Evolutionary conservation across 2,888 invertebrate genomes (phyloP), one percentile per base, ranked within the genome.

Genomic region (Tolmerus cingulatus): DNA sequence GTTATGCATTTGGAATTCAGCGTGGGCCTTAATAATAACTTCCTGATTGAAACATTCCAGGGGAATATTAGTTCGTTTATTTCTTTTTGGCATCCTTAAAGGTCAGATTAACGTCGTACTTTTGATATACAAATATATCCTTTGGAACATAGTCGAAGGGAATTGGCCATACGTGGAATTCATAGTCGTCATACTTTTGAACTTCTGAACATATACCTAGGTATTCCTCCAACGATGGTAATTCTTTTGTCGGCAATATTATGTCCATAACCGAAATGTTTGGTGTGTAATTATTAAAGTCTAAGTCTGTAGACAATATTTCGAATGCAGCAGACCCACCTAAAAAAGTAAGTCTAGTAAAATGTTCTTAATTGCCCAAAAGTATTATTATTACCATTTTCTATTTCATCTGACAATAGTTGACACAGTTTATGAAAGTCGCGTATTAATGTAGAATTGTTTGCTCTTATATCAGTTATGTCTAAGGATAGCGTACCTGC

Each of bases 101-200:
- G 23, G 84, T 84, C 23, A 84, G n/a, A 43, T 84, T 84, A n/a
- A 66, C 84, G 7, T 84, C 84, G 74, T 84, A 84, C 23, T 84
- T 84, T 8, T 84, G 19, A 37, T 19, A n/a, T 9, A 16, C 37
- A 37, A 84, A 84, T 14, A 84, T 40, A 14, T 66, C 34, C 23
- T 66, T 34, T 37, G 84, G 84, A 23, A 51, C 27, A 5, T 66
- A 40, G 12, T 84, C 84, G 27, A 12, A 84, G 19, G 84, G 84
- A 7, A 66, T 40, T 5, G 84, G 84, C 84, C 84, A 84, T 2
- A 84, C 84, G 5, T 84, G 27, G 12, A 66, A 19, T 5, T 40
- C 43, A 16, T 57, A 84, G 16, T 66, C 37, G 5, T 57, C 74
- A 16, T 74, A 66, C 16, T 19, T n/a, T 4, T 14, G 5, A 27